Conservation (phyloP, 2,888 invertebrate species). For the Electrophaes corylata region DNA sequence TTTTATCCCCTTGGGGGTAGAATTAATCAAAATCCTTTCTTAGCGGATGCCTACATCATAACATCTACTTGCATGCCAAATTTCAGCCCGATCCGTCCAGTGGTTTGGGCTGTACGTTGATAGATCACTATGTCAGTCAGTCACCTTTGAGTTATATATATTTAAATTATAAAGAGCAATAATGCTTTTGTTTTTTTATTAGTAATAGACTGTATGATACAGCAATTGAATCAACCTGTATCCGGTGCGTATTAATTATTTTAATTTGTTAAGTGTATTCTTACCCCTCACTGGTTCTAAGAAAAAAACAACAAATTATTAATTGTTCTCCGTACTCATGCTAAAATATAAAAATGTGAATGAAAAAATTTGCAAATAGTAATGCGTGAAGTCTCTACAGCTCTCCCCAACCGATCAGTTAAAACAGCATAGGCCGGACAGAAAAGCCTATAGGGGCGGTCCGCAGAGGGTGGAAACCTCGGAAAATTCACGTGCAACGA, state of each 20-base stretch:
- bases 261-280: too few relatives aligned
- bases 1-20: too few relatives aligned
- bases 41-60: too few relatives aligned
- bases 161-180: constrained; percentile 10
- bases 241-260: neutral
- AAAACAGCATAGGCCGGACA: constrained; percentile 84
- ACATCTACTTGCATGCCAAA: too few relatives aligned
- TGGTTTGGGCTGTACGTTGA: too few relatives aligned
- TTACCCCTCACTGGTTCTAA: neutral
- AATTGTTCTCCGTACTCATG: neutral
- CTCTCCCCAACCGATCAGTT: constrained; percentile 73
- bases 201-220: constrained; percentile 8
- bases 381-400: constrained; percentile 57
- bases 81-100: too few relatives aligned
- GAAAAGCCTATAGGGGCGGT: constrained; percentile 85
- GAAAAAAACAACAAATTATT: neutral
- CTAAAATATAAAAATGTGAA: neutral
- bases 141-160: too few relatives aligned
- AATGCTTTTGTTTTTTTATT: constrained; percentile 31
- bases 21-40: too few relatives aligned
- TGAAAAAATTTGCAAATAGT: neutral
- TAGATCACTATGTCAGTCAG: too few relatives aligned
- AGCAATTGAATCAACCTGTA: too few relatives aligned
- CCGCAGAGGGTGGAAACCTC: constrained; percentile 83
- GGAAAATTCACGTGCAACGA: constrained; percentile 82